Conservation (phyloP, 2,797 vertebrate species). For the Enoplosus armatus region DNA sequence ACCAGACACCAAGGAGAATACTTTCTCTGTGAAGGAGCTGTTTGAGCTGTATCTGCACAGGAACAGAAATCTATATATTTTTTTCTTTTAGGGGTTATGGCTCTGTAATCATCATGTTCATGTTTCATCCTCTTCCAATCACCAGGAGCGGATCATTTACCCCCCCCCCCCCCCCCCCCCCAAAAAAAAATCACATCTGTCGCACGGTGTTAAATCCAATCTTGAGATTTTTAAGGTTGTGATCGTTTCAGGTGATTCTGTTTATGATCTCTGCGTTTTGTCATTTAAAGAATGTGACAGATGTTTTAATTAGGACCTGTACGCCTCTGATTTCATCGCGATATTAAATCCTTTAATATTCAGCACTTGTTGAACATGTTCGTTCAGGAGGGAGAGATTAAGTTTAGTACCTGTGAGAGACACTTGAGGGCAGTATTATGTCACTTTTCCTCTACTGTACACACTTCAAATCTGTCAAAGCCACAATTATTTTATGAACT, state of each 20-base stretch:
- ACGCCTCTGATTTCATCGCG: neutral
- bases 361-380: neutral
- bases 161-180: too few species aligned
- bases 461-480: neutral
- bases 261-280: neutral
- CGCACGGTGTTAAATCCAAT: neutral
- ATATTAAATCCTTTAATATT: neutral
- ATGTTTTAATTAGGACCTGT: neutral
- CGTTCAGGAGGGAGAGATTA: neutral
- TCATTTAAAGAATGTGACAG: neutral
- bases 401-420: slow-evolving; percentile 33
- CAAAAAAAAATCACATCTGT: neutral
- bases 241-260: neutral
- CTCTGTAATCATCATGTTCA: neutral
- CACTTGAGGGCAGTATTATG: slow-evolving; percentile 75
- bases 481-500: neutral
- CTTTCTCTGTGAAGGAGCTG: neutral
- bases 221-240: neutral
- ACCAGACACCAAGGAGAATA: neutral
- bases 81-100: neutral
- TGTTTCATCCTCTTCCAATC: neutral
- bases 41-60: slow-evolving; percentile 31
- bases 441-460: slow-evolving; percentile 19
- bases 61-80: slow-evolving; percentile 1
- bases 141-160: neutral